Conservation (phyloP, 2,888 invertebrate species). For the Clusia tigrina region DNA sequence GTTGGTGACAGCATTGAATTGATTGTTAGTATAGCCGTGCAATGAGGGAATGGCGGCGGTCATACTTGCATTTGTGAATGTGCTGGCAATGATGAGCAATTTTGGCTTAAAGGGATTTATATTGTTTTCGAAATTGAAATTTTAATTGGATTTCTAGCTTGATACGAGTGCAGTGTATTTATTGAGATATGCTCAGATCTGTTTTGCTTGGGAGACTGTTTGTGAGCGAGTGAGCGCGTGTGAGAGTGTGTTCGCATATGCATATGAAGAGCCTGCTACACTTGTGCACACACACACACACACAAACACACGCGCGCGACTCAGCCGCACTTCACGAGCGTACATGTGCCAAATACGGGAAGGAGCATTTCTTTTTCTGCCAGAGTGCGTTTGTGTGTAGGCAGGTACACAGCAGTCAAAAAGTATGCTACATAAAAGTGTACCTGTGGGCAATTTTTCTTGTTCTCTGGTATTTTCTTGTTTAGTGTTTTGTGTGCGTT, state of each 20-base stretch:
- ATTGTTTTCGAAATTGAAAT: constrained; percentile 44
- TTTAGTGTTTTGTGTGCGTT: not conserved
- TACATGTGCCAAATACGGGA: constrained; percentile 5
- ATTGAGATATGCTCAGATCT: not conserved
- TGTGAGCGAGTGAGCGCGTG: not conserved
- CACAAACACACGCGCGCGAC: too few species aligned
- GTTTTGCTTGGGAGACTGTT: not conserved
- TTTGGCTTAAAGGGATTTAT: constrained; percentile 36
- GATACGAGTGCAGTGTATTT: not conserved
- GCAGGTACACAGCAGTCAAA: not conserved
- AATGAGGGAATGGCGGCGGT: not conserved
- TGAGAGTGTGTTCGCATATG: too few species aligned
- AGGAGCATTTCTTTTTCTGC: constrained; percentile 3
- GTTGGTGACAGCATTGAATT: too few species aligned
- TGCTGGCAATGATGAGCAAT: constrained; percentile 11
- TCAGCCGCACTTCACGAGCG: too few species aligned
- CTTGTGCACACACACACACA: too few species aligned
- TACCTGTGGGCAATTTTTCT: constrained; percentile 20
- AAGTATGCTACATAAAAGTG: constrained; percentile 20
- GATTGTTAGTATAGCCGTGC: too few species aligned
- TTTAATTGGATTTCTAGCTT: constrained; percentile 44
- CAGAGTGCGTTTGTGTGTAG: not conserved
- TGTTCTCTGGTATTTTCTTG: too few species aligned
- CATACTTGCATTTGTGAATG: too few species aligned
- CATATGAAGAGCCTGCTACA: too few species aligned